These are phyloP conservation scores for Pogonomyrmex barbatus DNA, from an alignment of 1,140 invertebrate species.

Conservation along the genomic window DNA sequence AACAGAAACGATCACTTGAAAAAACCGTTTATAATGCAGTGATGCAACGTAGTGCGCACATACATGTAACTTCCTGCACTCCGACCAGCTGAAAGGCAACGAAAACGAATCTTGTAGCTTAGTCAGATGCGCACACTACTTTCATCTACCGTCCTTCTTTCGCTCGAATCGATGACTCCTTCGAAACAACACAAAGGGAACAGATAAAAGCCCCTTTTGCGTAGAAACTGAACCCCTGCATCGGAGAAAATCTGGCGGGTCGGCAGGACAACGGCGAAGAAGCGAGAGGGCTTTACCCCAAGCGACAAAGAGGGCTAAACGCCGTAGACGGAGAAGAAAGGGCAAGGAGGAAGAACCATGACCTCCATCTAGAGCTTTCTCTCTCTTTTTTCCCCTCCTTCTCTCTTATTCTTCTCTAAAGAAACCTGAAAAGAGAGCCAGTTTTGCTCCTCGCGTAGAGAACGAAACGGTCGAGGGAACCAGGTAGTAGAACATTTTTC, in stretches of 20 bases:
- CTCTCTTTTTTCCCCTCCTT: conserved; percentile 22
- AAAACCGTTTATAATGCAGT: neutral
- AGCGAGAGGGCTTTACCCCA: conserved; percentile 36
- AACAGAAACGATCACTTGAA: neutral
- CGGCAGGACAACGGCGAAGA: conserved; percentile 3
- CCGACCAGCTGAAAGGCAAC: neutral
- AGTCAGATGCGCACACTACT: neutral
- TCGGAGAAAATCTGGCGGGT: conserved; percentile 64
- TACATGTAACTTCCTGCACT: conserved; percentile 12
- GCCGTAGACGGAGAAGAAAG: conserved; percentile 64
- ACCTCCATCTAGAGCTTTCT: conserved; percentile 75
- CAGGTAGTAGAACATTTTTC: conserved; percentile 78
- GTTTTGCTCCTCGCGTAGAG: conserved; percentile 60
- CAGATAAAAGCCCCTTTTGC: conserved; percentile 63
- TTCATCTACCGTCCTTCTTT: conserved; percentile 27
- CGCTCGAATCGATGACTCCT: conserved; percentile 61
- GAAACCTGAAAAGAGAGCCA: conserved; percentile 71
- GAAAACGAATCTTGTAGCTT: conserved; percentile 56
- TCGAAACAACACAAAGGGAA: conserved; percentile 49
- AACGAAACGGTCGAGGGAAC: conserved; percentile 65
- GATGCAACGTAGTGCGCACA: conserved; percentile 20
- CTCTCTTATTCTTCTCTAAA: conserved; percentile 18
- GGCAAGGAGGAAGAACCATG: conserved; percentile 70
- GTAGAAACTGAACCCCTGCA: conserved; percentile 64
- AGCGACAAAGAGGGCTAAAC: conserved; percentile 47